Conservation (phyloP, 2,797 vertebrate genomes). For the Hephaestus fuliginosus region DNA sequence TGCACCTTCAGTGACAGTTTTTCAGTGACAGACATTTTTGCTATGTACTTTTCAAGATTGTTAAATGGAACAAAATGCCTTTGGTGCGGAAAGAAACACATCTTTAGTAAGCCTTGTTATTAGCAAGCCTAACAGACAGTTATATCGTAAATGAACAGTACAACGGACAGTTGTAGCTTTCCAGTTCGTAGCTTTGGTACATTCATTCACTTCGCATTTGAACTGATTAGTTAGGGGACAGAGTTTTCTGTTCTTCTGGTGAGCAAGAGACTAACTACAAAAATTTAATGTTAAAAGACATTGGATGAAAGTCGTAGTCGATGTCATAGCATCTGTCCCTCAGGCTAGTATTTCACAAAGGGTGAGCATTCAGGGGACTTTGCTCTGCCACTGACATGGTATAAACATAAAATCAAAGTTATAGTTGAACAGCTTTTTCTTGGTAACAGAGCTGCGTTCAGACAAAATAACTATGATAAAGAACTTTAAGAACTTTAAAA, state of each 20-base stretch:
- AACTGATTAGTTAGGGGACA: neutral
- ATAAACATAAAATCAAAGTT: neutral
- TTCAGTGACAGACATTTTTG: no score
- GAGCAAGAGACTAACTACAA: neutral
- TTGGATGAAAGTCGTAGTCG: neutral
- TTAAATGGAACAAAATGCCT: no score
- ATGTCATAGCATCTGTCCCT: neutral
- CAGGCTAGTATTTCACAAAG: constrained; percentile 9
- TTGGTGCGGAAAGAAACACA: no score
- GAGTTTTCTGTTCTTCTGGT: neutral
- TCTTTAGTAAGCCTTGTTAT: no score
- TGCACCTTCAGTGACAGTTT: no score
- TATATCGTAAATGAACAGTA: no score
- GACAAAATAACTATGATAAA: neutral
- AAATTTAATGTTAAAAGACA: neutral
- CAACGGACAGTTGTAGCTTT: no score
- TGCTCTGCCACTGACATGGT: constrained; percentile 42
- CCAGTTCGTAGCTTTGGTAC: no score
- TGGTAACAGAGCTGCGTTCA: constrained; percentile 47
- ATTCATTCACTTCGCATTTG: neutral
- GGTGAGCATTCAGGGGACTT: constrained; percentile 53
- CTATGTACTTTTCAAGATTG: no score
- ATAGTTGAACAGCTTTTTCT: constrained; percentile 25
- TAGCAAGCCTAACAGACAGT: no score
- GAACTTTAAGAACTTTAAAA: no score